phyloP scores from a whole-genome alignment of 2,797 vertebrate genomes.

The Sylvia borin region DNA sequence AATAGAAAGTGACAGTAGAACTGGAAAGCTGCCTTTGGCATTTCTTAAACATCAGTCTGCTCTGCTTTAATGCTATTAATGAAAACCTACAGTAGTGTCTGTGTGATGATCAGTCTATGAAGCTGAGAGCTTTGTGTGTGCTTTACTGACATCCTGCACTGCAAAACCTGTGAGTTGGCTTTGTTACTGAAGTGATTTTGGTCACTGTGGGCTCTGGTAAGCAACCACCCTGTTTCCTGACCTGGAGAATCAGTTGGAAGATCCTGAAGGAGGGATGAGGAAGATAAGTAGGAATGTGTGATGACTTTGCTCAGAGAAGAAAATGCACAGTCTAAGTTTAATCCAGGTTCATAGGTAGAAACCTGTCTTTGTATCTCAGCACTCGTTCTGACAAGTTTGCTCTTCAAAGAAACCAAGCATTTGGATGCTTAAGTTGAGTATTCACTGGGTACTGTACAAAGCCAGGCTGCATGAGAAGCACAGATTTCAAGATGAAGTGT shows the following conservation, averaged over 20 bases:
- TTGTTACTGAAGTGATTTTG: background rate
- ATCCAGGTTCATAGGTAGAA: accelerated
- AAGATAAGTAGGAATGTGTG: background rate
- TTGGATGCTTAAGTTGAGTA: background rate
- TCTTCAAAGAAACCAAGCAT: background rate
- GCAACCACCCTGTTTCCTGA: background rate
- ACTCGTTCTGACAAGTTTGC: background rate
- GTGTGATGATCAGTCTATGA: background rate
- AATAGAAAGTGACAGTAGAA: background rate
- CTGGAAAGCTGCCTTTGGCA: background rate
- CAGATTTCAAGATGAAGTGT: accelerated
- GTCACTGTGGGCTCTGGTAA: background rate
- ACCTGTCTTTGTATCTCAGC: accelerated
- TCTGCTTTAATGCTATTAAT: background rate
- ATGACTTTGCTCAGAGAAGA: background rate
- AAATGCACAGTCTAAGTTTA: background rate
- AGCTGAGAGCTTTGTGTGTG: accelerated
- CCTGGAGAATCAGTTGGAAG: background rate
- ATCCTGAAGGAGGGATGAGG: background rate
- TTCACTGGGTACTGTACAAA: background rate
- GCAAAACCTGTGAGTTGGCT: background rate
- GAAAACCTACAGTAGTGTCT: background rate
- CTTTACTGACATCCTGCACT: accelerated
- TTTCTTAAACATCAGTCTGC: background rate
- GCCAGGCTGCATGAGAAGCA: background rate